A percentile compares a stretch with the other conserved stretches of the same genome.
phyloP scores from a whole-genome alignment of 2,113 vertebrate species.

The Alaudala cheleensis region DNA sequence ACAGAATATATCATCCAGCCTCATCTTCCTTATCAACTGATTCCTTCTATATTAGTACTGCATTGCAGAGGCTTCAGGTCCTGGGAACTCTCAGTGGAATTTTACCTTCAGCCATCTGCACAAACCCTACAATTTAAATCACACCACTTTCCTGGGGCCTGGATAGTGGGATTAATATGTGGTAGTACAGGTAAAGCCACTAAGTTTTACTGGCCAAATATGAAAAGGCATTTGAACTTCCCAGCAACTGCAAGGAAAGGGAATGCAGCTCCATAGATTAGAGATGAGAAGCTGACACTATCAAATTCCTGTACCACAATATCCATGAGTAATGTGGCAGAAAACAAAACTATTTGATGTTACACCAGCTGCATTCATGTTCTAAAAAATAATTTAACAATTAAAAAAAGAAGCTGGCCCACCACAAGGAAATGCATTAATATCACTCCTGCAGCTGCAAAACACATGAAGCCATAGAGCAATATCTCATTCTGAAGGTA shows the following conservation, averaged over 20 bases:
- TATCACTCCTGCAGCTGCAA: conserved; percentile 8
- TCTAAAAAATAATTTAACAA: neutral
- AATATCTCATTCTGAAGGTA: neutral
- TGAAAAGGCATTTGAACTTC: conserved; percentile 2
- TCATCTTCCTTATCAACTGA: neutral
- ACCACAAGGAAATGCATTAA: neutral
- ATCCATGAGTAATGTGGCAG: conserved; percentile 9
- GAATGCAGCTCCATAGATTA: neutral
- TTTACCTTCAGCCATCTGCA: neutral
- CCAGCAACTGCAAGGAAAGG: conserved; percentile 2
- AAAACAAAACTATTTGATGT: conserved; percentile 29
- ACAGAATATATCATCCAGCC: neutral
- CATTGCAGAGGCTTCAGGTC: conserved; percentile 31
- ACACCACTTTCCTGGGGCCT: neutral
- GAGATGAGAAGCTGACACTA: neutral
- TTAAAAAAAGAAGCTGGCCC: neutral
- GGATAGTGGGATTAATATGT: neutral
- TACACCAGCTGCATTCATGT: neutral
- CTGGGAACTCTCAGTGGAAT: neutral
- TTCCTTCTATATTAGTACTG: neutral
- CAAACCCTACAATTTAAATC: neutral
- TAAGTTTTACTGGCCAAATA: neutral
- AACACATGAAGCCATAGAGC: conserved; percentile 26
- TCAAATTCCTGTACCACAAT: neutral
- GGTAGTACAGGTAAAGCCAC: neutral